Conservation (phyloP, 2,797 vertebrate genomes). For the Diglossa cyanea region DNA sequence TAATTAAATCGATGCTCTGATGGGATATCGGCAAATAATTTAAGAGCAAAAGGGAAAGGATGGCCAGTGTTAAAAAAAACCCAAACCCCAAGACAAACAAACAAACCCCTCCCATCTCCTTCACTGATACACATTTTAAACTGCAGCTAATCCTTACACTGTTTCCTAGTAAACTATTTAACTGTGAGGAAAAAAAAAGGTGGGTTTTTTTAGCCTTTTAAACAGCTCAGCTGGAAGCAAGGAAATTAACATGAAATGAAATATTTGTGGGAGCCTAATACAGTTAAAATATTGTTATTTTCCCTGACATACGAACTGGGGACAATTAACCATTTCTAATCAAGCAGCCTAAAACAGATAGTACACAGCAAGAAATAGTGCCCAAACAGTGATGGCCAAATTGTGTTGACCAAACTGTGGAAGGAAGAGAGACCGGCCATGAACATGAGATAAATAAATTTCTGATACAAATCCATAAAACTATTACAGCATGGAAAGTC, state of each 20-base stretch:
- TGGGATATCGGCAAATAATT: background rate
- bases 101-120: rapidly evolving
- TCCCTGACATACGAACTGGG: conserved; percentile 59
- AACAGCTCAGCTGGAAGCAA: conserved; percentile 67
- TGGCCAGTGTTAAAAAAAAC: background rate
- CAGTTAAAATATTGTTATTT: conserved; percentile 69
- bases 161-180: conserved; percentile 48
- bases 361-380: background rate
- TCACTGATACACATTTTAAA: background rate
- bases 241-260: conserved; percentile 71
- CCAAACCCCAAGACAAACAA: background rate
- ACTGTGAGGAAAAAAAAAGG: conserved; percentile 15
- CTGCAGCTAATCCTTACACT: conserved; percentile 5
- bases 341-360: conserved; percentile 52
- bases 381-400: background rate
- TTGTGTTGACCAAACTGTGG: background rate
- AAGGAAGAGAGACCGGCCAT: background rate
- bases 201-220: conserved; percentile 5
- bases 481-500: background rate
- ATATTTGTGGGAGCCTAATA: conserved; percentile 73
- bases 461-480: background rate
- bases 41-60: background rate
- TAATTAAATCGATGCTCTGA: background rate
- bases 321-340: conserved; percentile 69
- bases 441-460: background rate